Conservation (phyloP, 2,888 invertebrate genomes). For the Mamestra brassicae region DNA sequence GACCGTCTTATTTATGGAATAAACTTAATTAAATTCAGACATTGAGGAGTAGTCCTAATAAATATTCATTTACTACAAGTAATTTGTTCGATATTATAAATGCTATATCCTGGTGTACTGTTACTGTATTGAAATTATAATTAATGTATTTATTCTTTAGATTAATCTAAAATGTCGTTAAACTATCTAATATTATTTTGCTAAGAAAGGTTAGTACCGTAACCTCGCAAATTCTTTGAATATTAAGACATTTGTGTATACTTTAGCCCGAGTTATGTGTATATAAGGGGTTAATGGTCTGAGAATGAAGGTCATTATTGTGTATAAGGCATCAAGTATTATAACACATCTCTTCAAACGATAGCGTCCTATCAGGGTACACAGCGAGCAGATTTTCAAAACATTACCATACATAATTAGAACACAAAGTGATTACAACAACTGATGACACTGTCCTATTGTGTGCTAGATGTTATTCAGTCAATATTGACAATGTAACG, state of each 20-base stretch:
- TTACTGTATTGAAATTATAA: constrained; percentile 10
- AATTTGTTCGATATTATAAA: constrained; percentile 31
- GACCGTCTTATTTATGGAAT: constrained; percentile 38
- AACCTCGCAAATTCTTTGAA: neutral
- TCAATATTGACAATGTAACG: constrained; percentile 32
- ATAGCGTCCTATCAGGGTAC: neutral
- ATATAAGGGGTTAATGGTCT: too few species aligned
- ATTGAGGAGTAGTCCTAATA: constrained; percentile 46
- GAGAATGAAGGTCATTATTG: too few species aligned
- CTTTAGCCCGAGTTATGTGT: neutral
- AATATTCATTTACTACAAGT: constrained; percentile 46
- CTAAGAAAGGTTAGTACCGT: neutral
- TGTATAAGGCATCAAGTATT: too few species aligned
- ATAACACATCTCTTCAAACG: neutral
- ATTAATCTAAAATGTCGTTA: neutral
- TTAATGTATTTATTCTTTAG: neutral
- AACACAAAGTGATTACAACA: constrained; percentile 26
- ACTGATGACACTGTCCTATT: constrained; percentile 41
- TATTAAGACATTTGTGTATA: neutral
- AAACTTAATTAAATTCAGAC: constrained; percentile 50
- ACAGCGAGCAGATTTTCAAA: constrained; percentile 16
- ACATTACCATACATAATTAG: constrained; percentile 7
- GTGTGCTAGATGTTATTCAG: constrained; percentile 32
- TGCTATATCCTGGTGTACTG: constrained; percentile 10
- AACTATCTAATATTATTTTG: neutral